Percentiles rank a stretch among this genome's conserved stretches.
These are phyloP conservation scores for Eristalis intricaria DNA, from an alignment of 2,888 invertebrate species.

Conservation along the genomic window DNA sequence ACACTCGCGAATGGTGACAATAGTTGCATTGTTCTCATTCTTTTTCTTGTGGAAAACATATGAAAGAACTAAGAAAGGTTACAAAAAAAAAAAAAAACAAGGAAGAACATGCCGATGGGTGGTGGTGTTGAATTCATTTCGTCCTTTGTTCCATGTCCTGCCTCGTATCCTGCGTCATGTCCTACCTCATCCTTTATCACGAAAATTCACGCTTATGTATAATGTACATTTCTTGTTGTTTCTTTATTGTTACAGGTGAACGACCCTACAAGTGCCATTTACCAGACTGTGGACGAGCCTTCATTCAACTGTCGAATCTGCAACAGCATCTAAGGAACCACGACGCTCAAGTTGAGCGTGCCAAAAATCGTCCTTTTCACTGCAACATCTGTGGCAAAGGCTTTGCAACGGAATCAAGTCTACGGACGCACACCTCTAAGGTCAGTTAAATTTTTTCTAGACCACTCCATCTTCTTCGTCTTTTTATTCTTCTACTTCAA, in stretches of 20 bases:
- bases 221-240: not conserved
- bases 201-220: not conserved
- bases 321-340: slow-evolving; percentile 98
- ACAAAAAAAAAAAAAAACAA: not conserved
- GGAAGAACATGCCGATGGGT: not conserved
- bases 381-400: slow-evolving; percentile 98
- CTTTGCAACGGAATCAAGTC: slow-evolving; percentile 97
- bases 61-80: not conserved
- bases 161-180: not conserved
- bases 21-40: not conserved
- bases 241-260: slow-evolving; percentile 85
- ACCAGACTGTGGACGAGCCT: slow-evolving; percentile 96
- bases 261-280: slow-evolving; percentile 98
- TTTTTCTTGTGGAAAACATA: not conserved
- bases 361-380: slow-evolving; percentile 97
- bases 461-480: slow-evolving; percentile 39
- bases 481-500: slow-evolving; percentile 29
- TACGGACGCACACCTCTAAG: slow-evolving; percentile 98
- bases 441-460: slow-evolving; percentile 87
- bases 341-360: slow-evolving; percentile 96
- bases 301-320: slow-evolving; percentile 97
- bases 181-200: not conserved
- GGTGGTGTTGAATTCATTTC: not conserved
- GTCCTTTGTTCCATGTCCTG: not conserved
- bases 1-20: not conserved